These are phyloP conservation scores for Amitus sp. DNA, from an alignment of 2,888 invertebrate species.

Conservation along the genomic window DNA sequence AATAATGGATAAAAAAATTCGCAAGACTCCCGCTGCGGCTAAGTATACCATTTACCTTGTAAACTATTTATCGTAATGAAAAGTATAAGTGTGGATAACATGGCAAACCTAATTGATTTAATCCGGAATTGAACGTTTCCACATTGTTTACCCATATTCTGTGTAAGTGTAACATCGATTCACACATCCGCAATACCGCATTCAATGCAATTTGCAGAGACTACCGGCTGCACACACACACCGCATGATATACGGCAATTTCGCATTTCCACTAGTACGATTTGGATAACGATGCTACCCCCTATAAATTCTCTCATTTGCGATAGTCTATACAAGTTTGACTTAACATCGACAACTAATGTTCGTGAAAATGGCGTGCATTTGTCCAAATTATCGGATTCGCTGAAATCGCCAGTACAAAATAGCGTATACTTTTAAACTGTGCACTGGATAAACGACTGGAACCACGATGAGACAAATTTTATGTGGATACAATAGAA, in stretches of 20 bases:
- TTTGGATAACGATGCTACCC: constrained; percentile 23
- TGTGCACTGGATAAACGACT: no score
- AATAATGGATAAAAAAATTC: no score
- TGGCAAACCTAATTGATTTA: no score
- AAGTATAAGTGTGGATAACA: no score
- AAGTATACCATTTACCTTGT: no score
- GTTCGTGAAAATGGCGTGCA: constrained; percentile 13
- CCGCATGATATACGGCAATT: constrained; percentile 47
- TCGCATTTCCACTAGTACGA: constrained; percentile 38
- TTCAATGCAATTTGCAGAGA: constrained; percentile 44
- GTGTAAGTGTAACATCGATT: constrained; percentile 32
- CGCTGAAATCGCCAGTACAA: no score
- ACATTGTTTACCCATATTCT: constrained; percentile 36
- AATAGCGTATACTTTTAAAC: no score
- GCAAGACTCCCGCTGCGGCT: no score
- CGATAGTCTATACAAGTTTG: constrained; percentile 2
- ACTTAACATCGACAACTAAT: constrained; percentile 12
- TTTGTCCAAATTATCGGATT: no score
- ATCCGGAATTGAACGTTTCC: constrained; percentile 28
- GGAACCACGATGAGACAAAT: no score
- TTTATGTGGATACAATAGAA: no score
- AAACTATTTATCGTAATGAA: no score
- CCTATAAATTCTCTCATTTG: constrained; percentile 32
- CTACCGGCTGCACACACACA: constrained; percentile 14
- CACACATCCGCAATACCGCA: constrained; percentile 44